Evolutionary conservation across 2,797 vertebrate genomes (phyloP).

Genomic region (Hippocampus kuda): DNA sequence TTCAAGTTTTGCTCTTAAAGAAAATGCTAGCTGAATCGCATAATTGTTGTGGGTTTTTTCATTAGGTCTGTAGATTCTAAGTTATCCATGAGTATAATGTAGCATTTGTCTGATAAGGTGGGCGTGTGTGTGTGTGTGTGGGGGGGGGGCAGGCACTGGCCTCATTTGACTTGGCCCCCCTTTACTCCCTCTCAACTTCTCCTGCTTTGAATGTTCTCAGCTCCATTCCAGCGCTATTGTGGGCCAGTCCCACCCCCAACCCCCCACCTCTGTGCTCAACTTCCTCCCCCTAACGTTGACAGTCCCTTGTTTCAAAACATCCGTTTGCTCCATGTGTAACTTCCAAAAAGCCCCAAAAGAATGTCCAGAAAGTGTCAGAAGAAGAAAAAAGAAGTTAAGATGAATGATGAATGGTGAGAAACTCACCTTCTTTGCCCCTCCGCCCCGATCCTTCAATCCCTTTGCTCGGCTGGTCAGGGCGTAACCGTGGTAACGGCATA

Average conservation of each 20-base stretch:
- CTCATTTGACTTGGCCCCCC: conserved; percentile 15
- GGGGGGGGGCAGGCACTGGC: conserved; percentile 8
- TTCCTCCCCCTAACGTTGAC: conserved; percentile 9
- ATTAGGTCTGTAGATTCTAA: too few relatives aligned
- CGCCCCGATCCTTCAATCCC: conserved; percentile 20
- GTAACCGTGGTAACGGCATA: conserved; percentile 45
- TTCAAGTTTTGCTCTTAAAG: not conserved
- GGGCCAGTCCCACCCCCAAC: not conserved
- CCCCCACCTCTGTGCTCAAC: conserved; percentile 7
- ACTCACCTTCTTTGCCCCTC: conserved; percentile 7
- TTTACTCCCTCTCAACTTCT: not conserved
- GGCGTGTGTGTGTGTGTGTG: not conserved
- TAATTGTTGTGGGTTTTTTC: too few relatives aligned
- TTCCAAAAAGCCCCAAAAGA: not conserved
- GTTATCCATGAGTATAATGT: not conserved
- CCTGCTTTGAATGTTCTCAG: conserved; percentile 1
- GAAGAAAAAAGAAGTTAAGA: conserved; percentile 3
- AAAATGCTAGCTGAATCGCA: too few relatives aligned
- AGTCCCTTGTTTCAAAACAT: not conserved
- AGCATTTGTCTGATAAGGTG: not conserved
- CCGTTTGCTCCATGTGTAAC: conserved; percentile 1
- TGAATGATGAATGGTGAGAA: conserved; percentile 13
- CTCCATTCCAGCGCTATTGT: conserved; percentile 12
- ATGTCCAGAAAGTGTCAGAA: conserved; percentile 4
- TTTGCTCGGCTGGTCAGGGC: conserved; percentile 15